phyloP scores from a whole-genome alignment of 2,797 vertebrate genomes.

The Sparidentex hasta region DNA sequence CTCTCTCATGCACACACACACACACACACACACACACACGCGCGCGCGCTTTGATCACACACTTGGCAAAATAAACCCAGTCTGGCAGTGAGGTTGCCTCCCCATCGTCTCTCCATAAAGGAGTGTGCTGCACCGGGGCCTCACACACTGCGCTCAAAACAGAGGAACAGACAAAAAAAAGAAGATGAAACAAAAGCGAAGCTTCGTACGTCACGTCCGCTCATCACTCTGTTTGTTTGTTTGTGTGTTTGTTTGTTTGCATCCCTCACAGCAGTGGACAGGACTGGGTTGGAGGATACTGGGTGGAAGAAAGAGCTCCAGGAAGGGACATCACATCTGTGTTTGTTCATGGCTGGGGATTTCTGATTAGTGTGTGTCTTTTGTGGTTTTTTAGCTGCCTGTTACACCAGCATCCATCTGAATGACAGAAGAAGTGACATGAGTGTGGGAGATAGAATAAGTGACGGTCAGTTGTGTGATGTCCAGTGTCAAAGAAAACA shows the following conservation, averaged over 20 bases:
- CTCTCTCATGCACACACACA: neutral
- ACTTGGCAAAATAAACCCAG: slow-evolving; percentile 69
- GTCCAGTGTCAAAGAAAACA: slow-evolving; percentile 5
- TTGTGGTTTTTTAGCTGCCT: slow-evolving; percentile 9
- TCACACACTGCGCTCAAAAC: slow-evolving; percentile 65
- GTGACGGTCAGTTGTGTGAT: neutral
- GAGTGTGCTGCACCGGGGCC: slow-evolving; percentile 47
- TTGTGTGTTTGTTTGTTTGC: slow-evolving; percentile 74
- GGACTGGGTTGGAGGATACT: slow-evolving; percentile 49
- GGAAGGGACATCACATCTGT: slow-evolving; percentile 33
- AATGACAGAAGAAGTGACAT: slow-evolving; percentile 4
- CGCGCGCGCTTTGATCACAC: slow-evolving; percentile 73
- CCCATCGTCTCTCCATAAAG: slow-evolving; percentile 62
- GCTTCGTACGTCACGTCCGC: slow-evolving; percentile 69
- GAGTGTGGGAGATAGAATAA: slow-evolving; percentile 1
- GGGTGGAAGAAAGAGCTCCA: slow-evolving; percentile 55
- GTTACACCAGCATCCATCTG: neutral
- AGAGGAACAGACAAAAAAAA: slow-evolving; percentile 57
- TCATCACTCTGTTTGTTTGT: slow-evolving; percentile 67
- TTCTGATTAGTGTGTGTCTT: slow-evolving; percentile 17
- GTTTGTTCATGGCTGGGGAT: slow-evolving; percentile 28
- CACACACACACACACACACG: slow-evolving; percentile 23
- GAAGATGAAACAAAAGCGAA: slow-evolving; percentile 71
- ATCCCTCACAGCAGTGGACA: slow-evolving; percentile 61
- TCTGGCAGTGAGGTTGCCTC: slow-evolving; percentile 75